Percentiles rank a stretch among this genome's conserved stretches.
phyloP scores from a whole-genome alignment of 2,888 invertebrate genomes.

The Petrolisthes manimaculis region DNA sequence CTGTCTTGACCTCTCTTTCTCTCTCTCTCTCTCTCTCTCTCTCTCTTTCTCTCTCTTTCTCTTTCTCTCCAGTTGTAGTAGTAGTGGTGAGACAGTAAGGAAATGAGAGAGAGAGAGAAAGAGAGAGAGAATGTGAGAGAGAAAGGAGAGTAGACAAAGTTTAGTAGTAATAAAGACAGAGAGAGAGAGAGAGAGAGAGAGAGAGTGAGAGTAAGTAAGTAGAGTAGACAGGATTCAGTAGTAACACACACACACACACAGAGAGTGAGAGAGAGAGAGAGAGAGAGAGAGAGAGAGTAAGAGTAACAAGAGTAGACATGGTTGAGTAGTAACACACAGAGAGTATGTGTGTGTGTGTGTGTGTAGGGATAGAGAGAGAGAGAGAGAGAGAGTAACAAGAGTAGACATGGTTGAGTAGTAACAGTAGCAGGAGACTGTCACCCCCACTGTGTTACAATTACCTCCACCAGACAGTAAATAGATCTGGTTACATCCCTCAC shows the following conservation, averaged over 20 bases:
- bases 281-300: neutral
- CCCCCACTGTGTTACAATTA: conserved; percentile 16
- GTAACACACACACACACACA: neutral
- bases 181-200: neutral
- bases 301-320: neutral
- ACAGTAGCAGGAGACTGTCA: neutral
- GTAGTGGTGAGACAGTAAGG: neutral
- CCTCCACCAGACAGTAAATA: neutral
- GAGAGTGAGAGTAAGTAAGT: too few species aligned
- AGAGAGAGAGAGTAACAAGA: neutral
- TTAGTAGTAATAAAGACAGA: neutral
- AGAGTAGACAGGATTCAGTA: too few species aligned
- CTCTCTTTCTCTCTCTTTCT: neutral
- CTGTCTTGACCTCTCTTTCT: conserved; percentile 15
- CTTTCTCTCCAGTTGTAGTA: neutral
- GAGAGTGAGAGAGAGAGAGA: neutral
- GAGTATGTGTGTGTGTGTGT: neutral
- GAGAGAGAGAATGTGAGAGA: neutral
- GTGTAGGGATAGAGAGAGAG: neutral
- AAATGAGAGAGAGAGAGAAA: neutral
- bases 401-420: neutral
- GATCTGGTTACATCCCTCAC: neutral
- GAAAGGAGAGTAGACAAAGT: neutral
- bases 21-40: conserved; percentile 11
- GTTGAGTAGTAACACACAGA: neutral